Evolutionary conservation across 2,888 invertebrate species (phyloP), one percentile per base, ranked within the genome.

Genomic region (Cerceris rybyensis): DNA sequence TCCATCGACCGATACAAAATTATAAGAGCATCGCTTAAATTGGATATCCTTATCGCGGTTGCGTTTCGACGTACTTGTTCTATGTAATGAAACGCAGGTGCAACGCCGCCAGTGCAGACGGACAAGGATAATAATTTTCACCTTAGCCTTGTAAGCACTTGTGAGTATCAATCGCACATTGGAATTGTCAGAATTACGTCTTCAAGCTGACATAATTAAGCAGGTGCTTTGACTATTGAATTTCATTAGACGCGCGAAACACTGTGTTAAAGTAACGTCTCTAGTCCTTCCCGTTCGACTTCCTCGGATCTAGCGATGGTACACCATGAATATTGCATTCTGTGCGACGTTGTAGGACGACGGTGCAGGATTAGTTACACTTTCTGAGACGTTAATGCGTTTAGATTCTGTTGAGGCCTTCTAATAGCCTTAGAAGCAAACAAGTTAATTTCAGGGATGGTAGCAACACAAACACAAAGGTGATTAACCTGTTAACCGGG

Each of bases 31-130:
- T 81, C 81, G 72, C 60, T 81, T 73, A 82, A 83, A 82, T 76
- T 83, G 82, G 77, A 77, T 77, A 81, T 70, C 58, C 84, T 83
- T 84, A 83, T 83, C 83, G 75, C 17, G 73, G 55, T 16, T 49
- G 75, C 60, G 73, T 70, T 69, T 67, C 75, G 58, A 42, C 60
- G 57, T 57, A 58, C 52, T 46, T 66, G 63, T 49, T 52, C 64
- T 74, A 54, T 75, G 58, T 84, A 81, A 83, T 75, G 75, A 78
- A 61, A 46, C 72, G 83, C 83, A 83, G 84, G 84, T 83, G 84
- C 81, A 71, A 13, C 58, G 68, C 67, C 67, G 64, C 42, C 61
- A 70, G 69, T 70, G 57, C 50, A 63, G 58, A 52, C 61, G 59
- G 58, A 52, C 61, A 46, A 39, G 63, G 63, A 74, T 54, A 64